phyloP scores from a whole-genome alignment of 2,113 vertebrate species.

The Aegithalos caudatus region DNA sequence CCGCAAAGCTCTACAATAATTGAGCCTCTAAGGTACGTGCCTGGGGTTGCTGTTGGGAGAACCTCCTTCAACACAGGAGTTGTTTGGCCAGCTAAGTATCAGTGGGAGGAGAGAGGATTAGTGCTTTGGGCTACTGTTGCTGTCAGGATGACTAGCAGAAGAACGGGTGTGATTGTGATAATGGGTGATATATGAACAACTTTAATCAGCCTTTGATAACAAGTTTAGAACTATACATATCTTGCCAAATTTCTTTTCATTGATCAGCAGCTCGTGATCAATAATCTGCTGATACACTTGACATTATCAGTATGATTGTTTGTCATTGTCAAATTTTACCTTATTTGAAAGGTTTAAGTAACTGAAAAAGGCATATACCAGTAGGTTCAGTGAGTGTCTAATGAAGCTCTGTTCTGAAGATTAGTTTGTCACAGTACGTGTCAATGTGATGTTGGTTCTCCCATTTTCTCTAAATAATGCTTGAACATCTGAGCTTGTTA shows the following conservation, averaged over 20 bases:
- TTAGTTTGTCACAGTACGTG: fast-evolving
- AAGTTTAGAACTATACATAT: background rate
- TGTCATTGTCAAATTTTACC: background rate
- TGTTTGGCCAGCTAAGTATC: background rate
- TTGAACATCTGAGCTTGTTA: background rate
- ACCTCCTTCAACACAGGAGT: background rate
- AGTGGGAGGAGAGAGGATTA: background rate
- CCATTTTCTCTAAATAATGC: background rate
- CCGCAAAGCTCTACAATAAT: background rate
- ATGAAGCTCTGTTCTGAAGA: background rate
- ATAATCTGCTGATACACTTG: background rate
- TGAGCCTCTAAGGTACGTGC: background rate
- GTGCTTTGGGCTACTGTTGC: background rate
- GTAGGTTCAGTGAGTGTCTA: background rate
- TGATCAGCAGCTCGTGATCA: background rate
- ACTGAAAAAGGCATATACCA: background rate
- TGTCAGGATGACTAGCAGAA: background rate
- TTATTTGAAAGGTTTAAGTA: background rate
- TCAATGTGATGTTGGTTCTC: background rate
- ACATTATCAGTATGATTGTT: background rate
- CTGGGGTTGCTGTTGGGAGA: background rate
- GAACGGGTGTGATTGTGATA: background rate
- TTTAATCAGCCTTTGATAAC: background rate
- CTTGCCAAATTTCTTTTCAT: background rate
- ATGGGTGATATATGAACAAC: background rate